Conservation (phyloP, 2,797 vertebrate species). For the Myotis pilosus region DNA sequence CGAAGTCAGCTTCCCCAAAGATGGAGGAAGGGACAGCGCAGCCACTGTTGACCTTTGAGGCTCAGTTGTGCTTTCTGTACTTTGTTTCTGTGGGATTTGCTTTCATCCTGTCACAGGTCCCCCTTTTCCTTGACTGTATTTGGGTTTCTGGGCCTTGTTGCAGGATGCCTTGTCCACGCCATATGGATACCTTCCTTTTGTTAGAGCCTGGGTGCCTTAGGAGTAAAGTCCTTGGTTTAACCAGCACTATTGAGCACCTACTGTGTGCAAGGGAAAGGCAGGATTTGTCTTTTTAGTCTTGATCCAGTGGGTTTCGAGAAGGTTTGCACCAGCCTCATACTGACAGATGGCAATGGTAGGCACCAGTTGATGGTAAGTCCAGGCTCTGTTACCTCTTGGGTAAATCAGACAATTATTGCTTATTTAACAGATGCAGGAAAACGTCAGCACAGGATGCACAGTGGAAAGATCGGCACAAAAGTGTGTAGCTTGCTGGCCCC, state of each 20-base stretch:
- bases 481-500: neutral
- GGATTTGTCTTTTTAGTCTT: neutral
- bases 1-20: neutral
- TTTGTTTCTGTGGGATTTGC: neutral
- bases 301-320: neutral
- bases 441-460: neutral
- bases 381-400: neutral
- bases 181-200: neutral
- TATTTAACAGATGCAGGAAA: neutral
- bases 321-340: neutral
- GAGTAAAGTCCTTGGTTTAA: neutral
- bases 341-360: neutral
- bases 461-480: neutral
- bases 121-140: neutral
- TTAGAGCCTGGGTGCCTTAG: neutral
- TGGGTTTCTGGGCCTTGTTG: neutral
- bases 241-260: neutral
- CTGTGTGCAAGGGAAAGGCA: neutral
- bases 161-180: neutral
- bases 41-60: neutral
- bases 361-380: neutral
- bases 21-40: too few relatives aligned
- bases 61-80: neutral
- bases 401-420: neutral
- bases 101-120: neutral